phyloP scores from a whole-genome alignment of 2,797 vertebrate species.

The Liasis olivaceus region DNA sequence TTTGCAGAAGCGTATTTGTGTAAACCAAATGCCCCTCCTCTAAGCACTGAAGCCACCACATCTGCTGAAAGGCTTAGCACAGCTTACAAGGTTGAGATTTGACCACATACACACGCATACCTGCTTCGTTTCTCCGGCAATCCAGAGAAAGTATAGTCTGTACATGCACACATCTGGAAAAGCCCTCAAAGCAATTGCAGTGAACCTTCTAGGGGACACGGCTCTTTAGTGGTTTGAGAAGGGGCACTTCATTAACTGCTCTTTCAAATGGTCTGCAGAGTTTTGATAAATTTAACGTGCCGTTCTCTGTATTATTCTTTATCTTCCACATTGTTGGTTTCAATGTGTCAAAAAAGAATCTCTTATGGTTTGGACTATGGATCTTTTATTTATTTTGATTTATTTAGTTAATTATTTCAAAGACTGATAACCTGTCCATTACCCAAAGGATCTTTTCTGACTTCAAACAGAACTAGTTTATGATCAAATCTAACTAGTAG shows the following conservation, averaged over 20 bases:
- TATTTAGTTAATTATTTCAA: neutral
- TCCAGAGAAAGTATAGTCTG: too few species aligned
- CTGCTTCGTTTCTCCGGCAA: too few species aligned
- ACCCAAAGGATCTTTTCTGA: neutral
- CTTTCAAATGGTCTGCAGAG: neutral
- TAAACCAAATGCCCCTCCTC: too few species aligned
- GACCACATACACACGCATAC: too few species aligned
- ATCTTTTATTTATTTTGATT: neutral
- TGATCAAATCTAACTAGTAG: neutral
- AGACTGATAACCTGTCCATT: neutral
- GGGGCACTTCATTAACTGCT: neutral
- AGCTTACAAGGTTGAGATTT: too few species aligned
- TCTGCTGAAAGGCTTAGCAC: too few species aligned
- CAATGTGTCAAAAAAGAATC: neutral
- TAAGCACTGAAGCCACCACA: too few species aligned
- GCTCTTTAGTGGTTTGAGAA: neutral
- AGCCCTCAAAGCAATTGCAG: neutral
- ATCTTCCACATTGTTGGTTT: neutral
- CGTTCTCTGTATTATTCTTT: neutral
- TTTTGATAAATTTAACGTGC: neutral
- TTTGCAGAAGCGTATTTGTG: too few species aligned
- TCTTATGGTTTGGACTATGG: neutral
- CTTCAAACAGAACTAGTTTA: neutral
- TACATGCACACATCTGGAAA: neutral
- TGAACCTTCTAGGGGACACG: neutral